These are phyloP conservation scores for Odontophorus gujanensis DNA, from an alignment of 2,113 vertebrate genomes.

Conservation along the genomic window DNA sequence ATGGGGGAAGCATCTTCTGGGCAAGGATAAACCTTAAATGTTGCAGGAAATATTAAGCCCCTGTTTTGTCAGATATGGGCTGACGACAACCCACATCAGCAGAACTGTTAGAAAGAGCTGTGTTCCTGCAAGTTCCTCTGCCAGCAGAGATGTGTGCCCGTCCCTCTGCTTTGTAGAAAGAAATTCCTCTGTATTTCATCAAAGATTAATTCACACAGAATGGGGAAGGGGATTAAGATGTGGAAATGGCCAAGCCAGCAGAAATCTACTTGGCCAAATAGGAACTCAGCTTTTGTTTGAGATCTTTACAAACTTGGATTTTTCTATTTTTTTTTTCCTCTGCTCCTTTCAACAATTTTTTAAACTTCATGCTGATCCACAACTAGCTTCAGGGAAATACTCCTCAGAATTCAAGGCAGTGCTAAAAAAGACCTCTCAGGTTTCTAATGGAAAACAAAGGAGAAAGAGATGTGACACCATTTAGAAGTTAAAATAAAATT, in stretches of 20 bases:
- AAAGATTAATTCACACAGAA: neutral
- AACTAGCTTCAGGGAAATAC: neutral
- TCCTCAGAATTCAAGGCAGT: neutral
- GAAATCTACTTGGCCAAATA: neutral
- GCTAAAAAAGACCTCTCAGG: neutral
- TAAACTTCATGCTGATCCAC: neutral
- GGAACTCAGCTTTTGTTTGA: neutral
- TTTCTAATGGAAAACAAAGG: neutral
- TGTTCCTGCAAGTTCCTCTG: neutral
- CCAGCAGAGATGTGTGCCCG: neutral
- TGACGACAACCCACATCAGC: neutral
- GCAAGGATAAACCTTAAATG: neutral
- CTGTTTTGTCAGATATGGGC: conserved; percentile 9
- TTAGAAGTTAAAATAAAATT: neutral
- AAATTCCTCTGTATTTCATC: conserved; percentile 33
- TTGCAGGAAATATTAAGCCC: conserved; percentile 46
- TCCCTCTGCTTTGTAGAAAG: neutral
- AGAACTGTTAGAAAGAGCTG: neutral
- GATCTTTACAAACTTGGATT: neutral
- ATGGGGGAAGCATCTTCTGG: neutral
- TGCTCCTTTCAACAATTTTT: neutral
- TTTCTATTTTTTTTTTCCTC: neutral
- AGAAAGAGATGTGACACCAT: neutral
- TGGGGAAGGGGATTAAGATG: neutral
- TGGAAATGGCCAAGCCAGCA: conserved; percentile 3